A percentile compares a stretch with the other conserved stretches of the same genome.
These are phyloP conservation scores for Hydrophis major DNA, from an alignment of 2,797 vertebrate genomes.

Conservation along the genomic window DNA sequence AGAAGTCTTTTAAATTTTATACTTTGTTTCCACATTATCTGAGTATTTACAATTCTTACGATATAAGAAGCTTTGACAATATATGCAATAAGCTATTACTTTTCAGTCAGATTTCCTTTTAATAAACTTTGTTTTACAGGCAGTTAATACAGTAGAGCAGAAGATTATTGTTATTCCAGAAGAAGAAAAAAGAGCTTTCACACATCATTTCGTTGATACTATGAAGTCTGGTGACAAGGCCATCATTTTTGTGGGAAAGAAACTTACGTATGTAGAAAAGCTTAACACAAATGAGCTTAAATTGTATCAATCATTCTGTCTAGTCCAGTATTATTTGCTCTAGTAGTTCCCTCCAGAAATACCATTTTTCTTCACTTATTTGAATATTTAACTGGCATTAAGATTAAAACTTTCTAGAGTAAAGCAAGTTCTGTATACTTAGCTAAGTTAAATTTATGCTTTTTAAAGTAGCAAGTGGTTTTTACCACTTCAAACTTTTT, in stretches of 20 bases:
- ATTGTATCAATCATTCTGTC: neutral
- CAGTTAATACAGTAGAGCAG: constrained; percentile 90
- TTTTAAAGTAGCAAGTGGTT: neutral
- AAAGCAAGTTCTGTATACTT: neutral
- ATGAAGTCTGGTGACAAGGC: constrained; percentile 89
- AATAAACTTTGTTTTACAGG: constrained; percentile 67
- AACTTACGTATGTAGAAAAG: constrained; percentile 79
- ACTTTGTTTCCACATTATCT: neutral
- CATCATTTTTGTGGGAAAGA: constrained; percentile 92
- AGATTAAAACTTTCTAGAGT: neutral
- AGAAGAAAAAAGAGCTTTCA: constrained; percentile 86
- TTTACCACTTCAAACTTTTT: neutral
- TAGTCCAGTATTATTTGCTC: neutral
- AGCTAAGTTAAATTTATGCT: neutral
- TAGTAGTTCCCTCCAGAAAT: neutral
- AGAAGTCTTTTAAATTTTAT: neutral
- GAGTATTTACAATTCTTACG: neutral
- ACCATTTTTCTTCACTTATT: neutral
- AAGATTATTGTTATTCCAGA: constrained; percentile 81
- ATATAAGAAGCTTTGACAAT: neutral
- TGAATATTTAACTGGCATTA: neutral
- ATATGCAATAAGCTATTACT: neutral
- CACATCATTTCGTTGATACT: constrained; percentile 81
- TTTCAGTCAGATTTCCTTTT: neutral
- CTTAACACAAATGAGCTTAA: neutral